A percentile compares a stretch with the other conserved stretches of the same genome.
phyloP scores from a whole-genome alignment of 2,797 vertebrate species.

The Enteromius mattozi region DNA sequence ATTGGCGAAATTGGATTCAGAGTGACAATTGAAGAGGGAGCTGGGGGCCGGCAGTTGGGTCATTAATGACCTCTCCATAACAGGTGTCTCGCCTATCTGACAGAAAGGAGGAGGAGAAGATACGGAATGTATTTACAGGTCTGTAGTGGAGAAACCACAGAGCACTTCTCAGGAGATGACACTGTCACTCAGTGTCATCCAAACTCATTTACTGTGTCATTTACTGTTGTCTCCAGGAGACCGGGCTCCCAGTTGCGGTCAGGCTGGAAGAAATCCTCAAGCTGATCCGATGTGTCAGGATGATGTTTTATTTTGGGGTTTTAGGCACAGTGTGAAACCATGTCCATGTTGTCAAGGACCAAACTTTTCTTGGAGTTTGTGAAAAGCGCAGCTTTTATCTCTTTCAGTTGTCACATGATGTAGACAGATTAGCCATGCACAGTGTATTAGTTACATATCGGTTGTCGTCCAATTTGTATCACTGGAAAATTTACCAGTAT shows the following conservation, averaged over 20 bases:
- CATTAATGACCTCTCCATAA: conserved; percentile 56
- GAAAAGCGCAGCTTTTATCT: conserved; percentile 4
- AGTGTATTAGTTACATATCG: background rate
- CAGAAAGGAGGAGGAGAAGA: conserved; percentile 35
- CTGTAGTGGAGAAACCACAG: conserved; percentile 39
- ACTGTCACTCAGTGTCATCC: conserved; percentile 59
- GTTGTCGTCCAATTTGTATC: background rate
- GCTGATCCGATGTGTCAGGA: conserved; percentile 33
- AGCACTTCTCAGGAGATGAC: conserved; percentile 42
- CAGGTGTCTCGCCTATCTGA: conserved; percentile 48
- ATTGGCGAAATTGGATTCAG: conserved; percentile 34
- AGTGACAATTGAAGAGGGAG: conserved; percentile 43
- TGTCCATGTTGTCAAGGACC: conserved; percentile 8
- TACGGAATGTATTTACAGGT: conserved; percentile 20
- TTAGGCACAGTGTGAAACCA: conserved; percentile 21
- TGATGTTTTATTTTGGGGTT: conserved; percentile 42
- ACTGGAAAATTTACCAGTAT: background rate
- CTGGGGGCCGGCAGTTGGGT: conserved; percentile 44
- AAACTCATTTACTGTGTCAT: conserved; percentile 54
- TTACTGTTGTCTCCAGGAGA: conserved; percentile 42
- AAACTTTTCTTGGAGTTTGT: conserved; percentile 6
- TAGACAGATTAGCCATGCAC: background rate
- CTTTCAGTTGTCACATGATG: background rate
- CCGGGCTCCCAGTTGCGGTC: background rate
- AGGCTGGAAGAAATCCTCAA: conserved; percentile 37